These are phyloP conservation scores for Leuciscus waleckii DNA, from an alignment of 2,797 vertebrate genomes.

Conservation along the genomic window DNA sequence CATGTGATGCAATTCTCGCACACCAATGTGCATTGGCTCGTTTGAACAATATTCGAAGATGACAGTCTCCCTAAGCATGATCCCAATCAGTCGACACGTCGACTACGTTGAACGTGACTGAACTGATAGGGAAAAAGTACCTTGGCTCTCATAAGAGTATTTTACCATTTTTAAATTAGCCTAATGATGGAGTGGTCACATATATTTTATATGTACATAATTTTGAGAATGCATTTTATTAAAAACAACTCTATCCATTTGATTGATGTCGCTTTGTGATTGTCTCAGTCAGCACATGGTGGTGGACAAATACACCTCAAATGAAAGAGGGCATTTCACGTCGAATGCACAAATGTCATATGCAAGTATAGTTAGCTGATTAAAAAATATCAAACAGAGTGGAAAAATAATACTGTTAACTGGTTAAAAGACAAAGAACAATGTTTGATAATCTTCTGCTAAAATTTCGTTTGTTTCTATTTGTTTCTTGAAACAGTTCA, in stretches of 20 bases:
- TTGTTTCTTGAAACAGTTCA: not conserved
- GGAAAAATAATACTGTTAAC: not conserved
- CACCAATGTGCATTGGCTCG: too few relatives aligned
- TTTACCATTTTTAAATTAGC: too few relatives aligned
- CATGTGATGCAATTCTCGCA: too few relatives aligned
- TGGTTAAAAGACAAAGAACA: not conserved
- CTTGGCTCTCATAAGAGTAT: too few relatives aligned
- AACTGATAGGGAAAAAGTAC: too few relatives aligned
- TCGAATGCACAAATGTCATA: not conserved
- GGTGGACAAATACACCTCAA: not conserved
- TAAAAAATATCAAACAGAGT: not conserved
- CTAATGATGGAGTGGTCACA: too few relatives aligned
- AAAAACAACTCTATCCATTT: not conserved
- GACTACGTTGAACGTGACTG: too few relatives aligned
- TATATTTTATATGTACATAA: not conserved
- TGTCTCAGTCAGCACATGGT: not conserved
- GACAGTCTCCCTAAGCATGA: too few relatives aligned
- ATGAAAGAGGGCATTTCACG: not conserved
- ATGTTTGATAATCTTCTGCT: not conserved
- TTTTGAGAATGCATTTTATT: not conserved
- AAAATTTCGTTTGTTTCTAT: fast-evolving
- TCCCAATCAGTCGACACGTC: too few relatives aligned
- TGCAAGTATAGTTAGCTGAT: not conserved
- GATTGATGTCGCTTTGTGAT: not conserved
- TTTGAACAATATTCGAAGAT: too few relatives aligned